A percentile compares a stretch with the other conserved stretches of the same genome.
Evolutionary conservation across 2,113 vertebrate genomes (phyloP).

Genomic region (Diphyllodes magnificus): DNA sequence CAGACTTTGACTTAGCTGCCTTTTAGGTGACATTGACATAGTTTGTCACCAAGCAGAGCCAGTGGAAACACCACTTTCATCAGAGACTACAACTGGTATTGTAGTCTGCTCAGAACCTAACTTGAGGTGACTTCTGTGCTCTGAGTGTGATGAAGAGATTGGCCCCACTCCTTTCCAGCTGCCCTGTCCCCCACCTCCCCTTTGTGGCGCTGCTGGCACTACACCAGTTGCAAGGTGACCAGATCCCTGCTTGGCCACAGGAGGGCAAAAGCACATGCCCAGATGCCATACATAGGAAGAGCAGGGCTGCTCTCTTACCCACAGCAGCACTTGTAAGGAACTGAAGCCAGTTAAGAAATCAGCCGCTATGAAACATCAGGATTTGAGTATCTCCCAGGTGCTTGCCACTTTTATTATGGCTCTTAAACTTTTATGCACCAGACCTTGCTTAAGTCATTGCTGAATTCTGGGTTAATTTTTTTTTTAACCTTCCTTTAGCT

Average conservation of each 20-base stretch:
- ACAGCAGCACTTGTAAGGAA: not conserved
- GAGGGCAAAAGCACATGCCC: not conserved
- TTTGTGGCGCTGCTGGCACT: not conserved
- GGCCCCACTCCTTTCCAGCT: not conserved
- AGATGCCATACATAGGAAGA: accelerated
- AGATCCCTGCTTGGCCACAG: not conserved
- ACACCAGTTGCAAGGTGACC: not conserved
- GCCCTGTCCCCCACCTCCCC: not conserved
- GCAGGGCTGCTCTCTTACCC: not conserved
- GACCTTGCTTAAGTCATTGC: not conserved
- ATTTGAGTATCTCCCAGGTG: not conserved
- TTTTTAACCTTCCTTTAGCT: not conserved
- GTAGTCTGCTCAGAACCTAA: not conserved
- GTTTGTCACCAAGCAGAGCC: not conserved
- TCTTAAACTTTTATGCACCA: not conserved
- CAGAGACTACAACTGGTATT: not conserved
- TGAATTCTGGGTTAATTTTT: not conserved
- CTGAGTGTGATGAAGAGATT: not conserved
- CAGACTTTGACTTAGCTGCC: not conserved
- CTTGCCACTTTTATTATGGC: not conserved
- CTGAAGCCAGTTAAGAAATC: not conserved
- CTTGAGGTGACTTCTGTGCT: not conserved
- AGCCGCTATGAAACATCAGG: not conserved
- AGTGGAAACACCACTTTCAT: not conserved
- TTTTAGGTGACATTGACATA: not conserved